Evolutionary conservation across 2,888 invertebrate genomes (phyloP).

Genomic region (Schrankia costaestrigalis): DNA sequence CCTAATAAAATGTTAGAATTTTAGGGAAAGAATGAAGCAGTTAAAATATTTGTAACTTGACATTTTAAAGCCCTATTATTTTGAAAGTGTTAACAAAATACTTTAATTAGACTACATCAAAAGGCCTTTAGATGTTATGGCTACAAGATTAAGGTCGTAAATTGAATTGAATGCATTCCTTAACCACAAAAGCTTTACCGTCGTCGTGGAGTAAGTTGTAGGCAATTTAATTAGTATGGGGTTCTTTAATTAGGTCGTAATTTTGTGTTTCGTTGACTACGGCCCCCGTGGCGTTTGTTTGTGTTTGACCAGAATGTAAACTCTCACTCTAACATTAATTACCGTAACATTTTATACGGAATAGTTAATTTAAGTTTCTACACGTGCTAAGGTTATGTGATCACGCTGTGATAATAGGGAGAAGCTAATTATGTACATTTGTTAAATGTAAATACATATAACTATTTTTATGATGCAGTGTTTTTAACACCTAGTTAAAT

Average conservation of each 20-base stretch:
- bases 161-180: constrained; percentile 8
- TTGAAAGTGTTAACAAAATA: too few species aligned
- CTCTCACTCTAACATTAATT: constrained; percentile 23
- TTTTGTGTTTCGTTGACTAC: constrained; percentile 39
- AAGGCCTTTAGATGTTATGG: constrained; percentile 1
- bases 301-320: constrained; percentile 29
- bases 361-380: constrained; percentile 30
- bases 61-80: too few species aligned
- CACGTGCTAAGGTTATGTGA: constrained; percentile 23
- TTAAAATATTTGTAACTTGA: too few species aligned
- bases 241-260: constrained; percentile 48
- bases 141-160: constrained; percentile 3
- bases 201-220: constrained; percentile 26
- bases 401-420: constrained; percentile 14
- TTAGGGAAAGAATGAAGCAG: too few species aligned
- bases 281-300: constrained; percentile 22
- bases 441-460: background rate
- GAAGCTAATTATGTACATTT: background rate
- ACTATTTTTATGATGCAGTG: too few species aligned
- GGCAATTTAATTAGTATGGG: constrained; percentile 48
- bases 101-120: too few species aligned
- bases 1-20: too few species aligned
- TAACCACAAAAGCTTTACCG: constrained; percentile 7
- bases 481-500: too few species aligned
- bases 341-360: constrained; percentile 24